Evolutionary conservation across 1,140 invertebrate species (phyloP), one percentile per base, ranked within the genome.

Genomic region (Aphaenogaster ashmeadi): DNA sequence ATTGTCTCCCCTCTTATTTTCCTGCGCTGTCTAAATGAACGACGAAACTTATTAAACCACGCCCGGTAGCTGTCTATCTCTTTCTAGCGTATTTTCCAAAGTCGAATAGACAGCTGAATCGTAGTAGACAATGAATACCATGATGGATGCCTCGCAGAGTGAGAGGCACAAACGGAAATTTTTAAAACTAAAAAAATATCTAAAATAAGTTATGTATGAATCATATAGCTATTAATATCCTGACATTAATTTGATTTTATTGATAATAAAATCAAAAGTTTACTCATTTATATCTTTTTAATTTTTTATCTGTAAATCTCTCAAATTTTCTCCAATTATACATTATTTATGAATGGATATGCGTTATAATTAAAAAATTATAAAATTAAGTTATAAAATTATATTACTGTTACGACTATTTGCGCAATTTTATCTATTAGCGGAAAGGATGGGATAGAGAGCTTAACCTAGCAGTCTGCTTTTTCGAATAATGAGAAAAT

Each of bases 41-140:
- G 74, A 54, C 54, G 62, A 79, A 89, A 89, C 79, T 89, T 85
- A 89, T 89, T 89, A 89, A 85, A 69, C 69, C 86, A 56, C 50
- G 27, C 67, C 38, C 13, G 50, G 67, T 60, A 64, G 13, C 56
- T 86, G 83, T 88, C 87, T 71, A 15, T 87, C 77, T 62, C 44
- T 41, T 41, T 47, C 18, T 56, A 52, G 3, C 27, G 18, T 41
- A 56, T 52, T 87, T 87, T 75, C 21, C 71, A 71, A 87, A 84
- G 54, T 66, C 64, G 66, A 78, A 21, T 77, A 33, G 74, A 58
- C 18, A 18, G 50, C 52, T 74, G 33, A 27, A 58, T 58, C 54
- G 50, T 50, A 56, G 11, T 77, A 36, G 33, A 78, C 33, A 78
- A 41, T 62, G 56, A 44, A n/a, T 27, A 27, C 27, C 18, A 21